phyloP scores from a whole-genome alignment of 2,888 invertebrate genomes.

The Rugalucina vietnamica region DNA sequence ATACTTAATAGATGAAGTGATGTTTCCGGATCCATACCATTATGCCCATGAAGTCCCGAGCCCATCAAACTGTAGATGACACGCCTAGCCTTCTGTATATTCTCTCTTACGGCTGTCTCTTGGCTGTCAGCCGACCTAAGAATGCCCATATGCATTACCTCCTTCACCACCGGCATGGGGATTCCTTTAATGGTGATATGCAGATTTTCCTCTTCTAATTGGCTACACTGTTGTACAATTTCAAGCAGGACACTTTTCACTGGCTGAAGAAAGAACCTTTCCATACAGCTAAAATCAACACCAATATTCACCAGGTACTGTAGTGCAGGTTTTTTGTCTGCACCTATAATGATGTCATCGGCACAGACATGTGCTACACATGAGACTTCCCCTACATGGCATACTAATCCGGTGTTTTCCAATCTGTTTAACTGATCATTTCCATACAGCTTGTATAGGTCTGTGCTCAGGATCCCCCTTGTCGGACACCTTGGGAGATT shows the following conservation, averaged over 20 bases:
- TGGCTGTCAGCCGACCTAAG: too few relatives aligned
- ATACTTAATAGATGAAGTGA: too few relatives aligned
- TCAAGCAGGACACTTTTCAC: not conserved
- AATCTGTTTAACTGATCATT: not conserved
- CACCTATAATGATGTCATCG: not conserved
- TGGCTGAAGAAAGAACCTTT: not conserved
- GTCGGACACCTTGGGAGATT: not conserved
- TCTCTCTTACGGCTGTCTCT: too few relatives aligned
- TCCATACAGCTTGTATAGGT: not conserved
- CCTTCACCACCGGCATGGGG: not conserved
- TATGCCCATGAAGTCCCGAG: too few relatives aligned
- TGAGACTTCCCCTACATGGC: not conserved
- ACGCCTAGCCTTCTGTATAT: too few relatives aligned
- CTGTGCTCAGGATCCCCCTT: not conserved
- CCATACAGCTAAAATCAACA: not conserved
- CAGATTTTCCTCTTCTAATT: not conserved
- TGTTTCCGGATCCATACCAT: too few relatives aligned
- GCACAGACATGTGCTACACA: not conserved
- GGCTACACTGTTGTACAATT: not conserved
- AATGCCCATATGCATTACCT: too few relatives aligned
- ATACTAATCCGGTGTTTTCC: not conserved
- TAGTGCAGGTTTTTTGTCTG: not conserved
- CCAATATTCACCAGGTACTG: not conserved
- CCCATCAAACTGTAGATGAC: too few relatives aligned
- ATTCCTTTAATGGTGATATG: not conserved